Conservation (phyloP, 23 tunicate species). For the Trididemnum clinides region DNA sequence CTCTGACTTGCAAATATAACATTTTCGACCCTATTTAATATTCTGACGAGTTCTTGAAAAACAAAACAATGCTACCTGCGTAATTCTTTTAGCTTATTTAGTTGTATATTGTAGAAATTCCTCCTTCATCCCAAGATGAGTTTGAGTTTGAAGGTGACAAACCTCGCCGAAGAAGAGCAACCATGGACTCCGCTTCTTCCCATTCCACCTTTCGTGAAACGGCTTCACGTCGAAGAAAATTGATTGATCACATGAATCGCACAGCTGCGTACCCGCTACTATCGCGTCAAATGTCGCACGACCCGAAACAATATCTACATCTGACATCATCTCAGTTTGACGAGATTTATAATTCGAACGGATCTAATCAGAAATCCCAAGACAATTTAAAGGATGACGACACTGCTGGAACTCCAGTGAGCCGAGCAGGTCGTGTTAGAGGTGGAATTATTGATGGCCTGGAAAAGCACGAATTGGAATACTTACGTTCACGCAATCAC, state of each 20-base stretch:
- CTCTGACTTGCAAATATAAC: too few relatives aligned
- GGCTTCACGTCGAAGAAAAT: background rate
- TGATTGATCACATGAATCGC: too few relatives aligned
- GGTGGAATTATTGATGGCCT: too few relatives aligned
- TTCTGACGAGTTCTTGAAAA: too few relatives aligned
- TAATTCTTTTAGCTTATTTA: too few relatives aligned
- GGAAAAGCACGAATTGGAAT: too few relatives aligned
- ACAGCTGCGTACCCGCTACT: background rate
- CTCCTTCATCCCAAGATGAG: background rate
- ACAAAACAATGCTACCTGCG: too few relatives aligned
- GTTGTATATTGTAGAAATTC: too few relatives aligned
- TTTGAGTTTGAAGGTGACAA: background rate
- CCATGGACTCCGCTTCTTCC: conserved; percentile 10
- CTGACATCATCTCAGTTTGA: background rate
- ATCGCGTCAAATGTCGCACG: background rate
- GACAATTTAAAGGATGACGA: conserved; percentile 2
- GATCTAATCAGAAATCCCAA: background rate
- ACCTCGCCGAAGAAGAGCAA: conserved; percentile 12
- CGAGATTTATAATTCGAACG: background rate
- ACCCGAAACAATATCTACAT: background rate
- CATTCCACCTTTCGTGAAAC: background rate
- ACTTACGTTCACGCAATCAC: too few relatives aligned
- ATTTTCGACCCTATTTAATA: too few relatives aligned
- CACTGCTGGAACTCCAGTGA: too few relatives aligned
- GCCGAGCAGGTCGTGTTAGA: background rate